Evolutionary conservation across 1,140 invertebrate species (phyloP).

Genomic region (Acromyrmex charruanus): DNA sequence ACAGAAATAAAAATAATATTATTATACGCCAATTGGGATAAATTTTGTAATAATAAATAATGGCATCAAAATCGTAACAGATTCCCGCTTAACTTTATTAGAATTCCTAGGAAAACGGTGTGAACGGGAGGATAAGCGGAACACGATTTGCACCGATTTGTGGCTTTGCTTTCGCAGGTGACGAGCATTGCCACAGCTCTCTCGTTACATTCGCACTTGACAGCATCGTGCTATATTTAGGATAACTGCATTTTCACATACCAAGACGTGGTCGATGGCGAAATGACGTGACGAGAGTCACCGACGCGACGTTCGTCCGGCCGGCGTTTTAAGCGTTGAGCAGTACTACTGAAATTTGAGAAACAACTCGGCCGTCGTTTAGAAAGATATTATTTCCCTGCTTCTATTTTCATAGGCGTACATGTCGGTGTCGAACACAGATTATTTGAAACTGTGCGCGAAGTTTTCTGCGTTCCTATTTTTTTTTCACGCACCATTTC

Average conservation of each 20-base stretch:
- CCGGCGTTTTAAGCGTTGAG: slow-evolving; percentile 24
- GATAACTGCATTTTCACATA: slow-evolving; percentile 15
- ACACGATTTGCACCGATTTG: slow-evolving; percentile 20
- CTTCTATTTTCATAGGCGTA: slow-evolving; percentile 31
- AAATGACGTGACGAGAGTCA: slow-evolving; percentile 4
- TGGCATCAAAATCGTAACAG: neutral
- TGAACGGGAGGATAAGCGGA: neutral
- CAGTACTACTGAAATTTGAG: slow-evolving; percentile 16
- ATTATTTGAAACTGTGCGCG: neutral
- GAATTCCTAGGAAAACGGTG: neutral
- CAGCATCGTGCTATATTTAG: neutral
- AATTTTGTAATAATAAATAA: slow-evolving; percentile 41
- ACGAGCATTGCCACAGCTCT: neutral
- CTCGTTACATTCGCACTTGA: neutral
- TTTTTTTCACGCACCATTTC: neutral
- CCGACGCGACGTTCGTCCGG: neutral
- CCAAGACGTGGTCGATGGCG: slow-evolving; percentile 12
- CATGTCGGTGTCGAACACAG: neutral
- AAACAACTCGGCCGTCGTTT: slow-evolving; percentile 12
- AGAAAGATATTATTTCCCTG: slow-evolving; percentile 31
- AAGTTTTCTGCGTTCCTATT: neutral
- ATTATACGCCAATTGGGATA: neutral
- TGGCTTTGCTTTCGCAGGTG: neutral
- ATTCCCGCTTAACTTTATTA: neutral
- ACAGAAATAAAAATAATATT: no score